phyloP scores from a whole-genome alignment of 2,888 invertebrate species.

The Linnaemya tessellans region DNA sequence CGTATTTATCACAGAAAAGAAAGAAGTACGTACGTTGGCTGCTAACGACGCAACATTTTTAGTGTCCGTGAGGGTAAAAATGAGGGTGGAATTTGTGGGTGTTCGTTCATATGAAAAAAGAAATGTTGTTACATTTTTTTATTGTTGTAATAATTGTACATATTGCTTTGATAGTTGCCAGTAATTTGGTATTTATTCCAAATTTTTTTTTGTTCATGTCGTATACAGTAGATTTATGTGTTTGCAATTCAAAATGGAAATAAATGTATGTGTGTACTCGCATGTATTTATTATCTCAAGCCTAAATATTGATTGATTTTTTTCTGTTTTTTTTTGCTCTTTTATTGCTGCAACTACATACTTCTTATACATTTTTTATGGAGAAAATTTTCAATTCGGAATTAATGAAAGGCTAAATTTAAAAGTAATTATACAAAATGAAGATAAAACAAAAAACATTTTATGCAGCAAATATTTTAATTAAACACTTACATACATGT shows the following conservation, averaged over 20 bases:
- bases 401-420: background rate
- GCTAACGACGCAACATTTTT: background rate
- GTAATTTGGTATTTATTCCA: background rate
- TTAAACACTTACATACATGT: background rate
- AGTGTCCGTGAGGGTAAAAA: constrained; percentile 32
- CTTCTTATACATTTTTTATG: background rate
- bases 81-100: constrained; percentile 56
- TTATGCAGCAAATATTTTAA: background rate
- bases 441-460: background rate
- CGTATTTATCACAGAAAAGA: background rate
- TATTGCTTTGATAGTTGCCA: constrained; percentile 16
- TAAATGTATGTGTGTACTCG: background rate
- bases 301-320: constrained; percentile 72
- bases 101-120: constrained; percentile 18
- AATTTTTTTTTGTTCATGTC: constrained; percentile 7
- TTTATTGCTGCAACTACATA: background rate
- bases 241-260: constrained; percentile 7
- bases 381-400: constrained; percentile 11
- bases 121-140: constrained; percentile 1
- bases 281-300: constrained; percentile 36
- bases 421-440: constrained; percentile 1
- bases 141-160: constrained; percentile 30
- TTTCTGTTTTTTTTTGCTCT: constrained; percentile 13
- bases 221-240: background rate
- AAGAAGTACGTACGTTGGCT: background rate